Conservation (phyloP, 37 sponge, comb jelly and placozoan species). For the Eunapius fragilis region DNA sequence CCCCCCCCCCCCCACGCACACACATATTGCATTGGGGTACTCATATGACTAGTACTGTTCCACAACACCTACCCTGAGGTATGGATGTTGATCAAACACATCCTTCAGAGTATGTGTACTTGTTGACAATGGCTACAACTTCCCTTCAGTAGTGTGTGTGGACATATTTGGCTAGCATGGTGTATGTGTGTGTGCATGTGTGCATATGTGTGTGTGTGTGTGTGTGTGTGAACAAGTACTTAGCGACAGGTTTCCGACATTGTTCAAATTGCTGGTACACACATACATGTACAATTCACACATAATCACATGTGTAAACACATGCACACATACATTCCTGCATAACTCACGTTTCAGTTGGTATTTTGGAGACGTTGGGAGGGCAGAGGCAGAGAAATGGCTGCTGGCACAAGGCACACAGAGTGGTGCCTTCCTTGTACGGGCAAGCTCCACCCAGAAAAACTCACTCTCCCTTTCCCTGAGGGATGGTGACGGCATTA, state of each 20-base stretch:
- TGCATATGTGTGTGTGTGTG: slow-evolving; percentile 1
- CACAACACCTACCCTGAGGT: neutral
- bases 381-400: slow-evolving; percentile 91
- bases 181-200: slow-evolving; percentile 14
- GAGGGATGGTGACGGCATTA: slow-evolving; percentile 80
- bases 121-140: too few species aligned
- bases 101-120: too few species aligned
- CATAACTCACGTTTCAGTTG: slow-evolving; percentile 49
- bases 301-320: too few species aligned
- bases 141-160: neutral
- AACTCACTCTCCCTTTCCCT: slow-evolving; percentile 81
- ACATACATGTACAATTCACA: too few species aligned
- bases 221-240: too few species aligned
- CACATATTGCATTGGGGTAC: neutral
- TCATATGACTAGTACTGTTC: neutral
- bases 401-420: slow-evolving; percentile 55
- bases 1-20: too few species aligned
- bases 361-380: slow-evolving; percentile 77
- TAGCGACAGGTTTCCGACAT: too few species aligned
- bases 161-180: neutral
- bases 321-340: neutral
- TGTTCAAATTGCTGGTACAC: too few species aligned
- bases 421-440: slow-evolving; percentile 79
- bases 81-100: neutral
- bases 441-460: slow-evolving; percentile 79